Percentiles rank a stretch among this genome's conserved stretches.
phyloP scores from a whole-genome alignment of 1,140 invertebrate species.

The Venturia canescens region DNA sequence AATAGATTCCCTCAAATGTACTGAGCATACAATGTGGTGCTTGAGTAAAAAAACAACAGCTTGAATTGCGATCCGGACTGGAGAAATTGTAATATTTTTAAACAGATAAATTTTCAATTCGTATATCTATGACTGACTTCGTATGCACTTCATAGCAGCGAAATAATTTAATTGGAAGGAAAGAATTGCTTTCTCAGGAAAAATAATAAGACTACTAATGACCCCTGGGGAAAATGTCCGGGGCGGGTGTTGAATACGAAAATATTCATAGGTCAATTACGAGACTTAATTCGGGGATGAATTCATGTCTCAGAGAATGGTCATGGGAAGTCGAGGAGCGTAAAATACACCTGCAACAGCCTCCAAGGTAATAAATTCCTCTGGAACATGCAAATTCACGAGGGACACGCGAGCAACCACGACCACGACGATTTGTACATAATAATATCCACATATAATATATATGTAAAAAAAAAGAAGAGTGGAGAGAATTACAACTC shows the following conservation, averaged over 20 bases:
- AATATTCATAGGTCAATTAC: neutral
- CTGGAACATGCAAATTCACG: conserved; percentile 45
- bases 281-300: neutral
- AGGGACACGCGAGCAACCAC: conserved; percentile 40
- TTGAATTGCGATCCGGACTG: no score
- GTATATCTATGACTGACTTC: no score
- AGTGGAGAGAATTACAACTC: neutral
- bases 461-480: neutral
- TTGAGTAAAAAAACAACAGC: no score
- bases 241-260: neutral
- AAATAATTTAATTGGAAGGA: no score
- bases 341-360: conserved; percentile 11
- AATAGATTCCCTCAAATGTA: no score
- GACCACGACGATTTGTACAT: conserved; percentile 20
- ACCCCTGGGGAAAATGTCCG: neutral
- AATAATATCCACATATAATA: conserved; percentile 22
- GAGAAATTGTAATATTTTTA: no score
- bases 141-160: no score
- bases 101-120: no score
- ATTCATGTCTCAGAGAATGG: conserved; percentile 2
- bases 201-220: neutral
- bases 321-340: neutral
- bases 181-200: neutral
- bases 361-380: conserved; percentile 41
- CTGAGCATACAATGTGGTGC: no score